Evolutionary conservation across 23 tunicate species (phyloP), one percentile per base, ranked within the genome.

Genomic region (Trididemnum clinides): DNA sequence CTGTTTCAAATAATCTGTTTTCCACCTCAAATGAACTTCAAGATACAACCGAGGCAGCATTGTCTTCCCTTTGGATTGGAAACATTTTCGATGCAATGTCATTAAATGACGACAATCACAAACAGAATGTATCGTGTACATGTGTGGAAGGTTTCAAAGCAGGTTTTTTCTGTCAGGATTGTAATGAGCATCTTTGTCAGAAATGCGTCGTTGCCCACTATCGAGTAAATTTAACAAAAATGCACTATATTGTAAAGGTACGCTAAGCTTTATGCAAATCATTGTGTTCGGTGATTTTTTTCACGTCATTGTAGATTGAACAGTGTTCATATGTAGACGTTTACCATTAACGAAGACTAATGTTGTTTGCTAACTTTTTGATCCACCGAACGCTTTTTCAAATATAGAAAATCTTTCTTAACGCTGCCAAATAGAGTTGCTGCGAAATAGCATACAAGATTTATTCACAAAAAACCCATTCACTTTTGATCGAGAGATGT

Each of bases 171-270:
- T 88, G 92, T 51, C 34, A 39, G 23, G 89, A 87, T 63, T 92
- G 92, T 57, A 72, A 84, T 21, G 97, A 92, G 30, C 57, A 88
- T 59, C 79, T 92, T 29, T 92, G 97, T 72, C 81, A 71, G 63
- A 65, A 85, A 59, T 92, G 97, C 80, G 97, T 88, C 39, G 88
- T 92, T 6, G 97, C 97, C n/a, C 97, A 92, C 69, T 31, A 83
- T 49, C 39, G 97, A 39, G 97, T 92, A 3, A 82, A 59, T 28
- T 84, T 92, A 5, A 92, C 97, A 50, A 92, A 81, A 71, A 87
- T 84, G 50, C 97, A 92, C 79, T 31, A 63, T 36, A 87, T 92
- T 10, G 57, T 81, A n/a, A 83, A 80, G 50, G 91, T 87, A 87
- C 39, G 73, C 51, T 12, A 62, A 15, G 6, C 21, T 12, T 62